Evolutionary conservation across 1,140 invertebrate species (phyloP), one percentile per base, ranked within the genome.

Genomic region (Drosophila nikananu): DNA sequence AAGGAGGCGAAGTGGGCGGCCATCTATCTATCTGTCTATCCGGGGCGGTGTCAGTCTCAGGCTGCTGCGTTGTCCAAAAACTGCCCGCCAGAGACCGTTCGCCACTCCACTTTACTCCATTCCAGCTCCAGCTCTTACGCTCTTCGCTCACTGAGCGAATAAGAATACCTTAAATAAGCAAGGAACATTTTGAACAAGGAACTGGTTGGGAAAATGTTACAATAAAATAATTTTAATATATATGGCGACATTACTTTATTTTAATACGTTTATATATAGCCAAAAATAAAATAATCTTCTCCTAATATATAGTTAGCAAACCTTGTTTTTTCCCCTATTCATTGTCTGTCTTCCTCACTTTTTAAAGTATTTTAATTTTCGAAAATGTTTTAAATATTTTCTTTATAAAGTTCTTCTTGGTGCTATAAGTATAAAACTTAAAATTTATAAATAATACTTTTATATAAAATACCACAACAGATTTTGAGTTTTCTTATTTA

Each of bases 41-140:
- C 74, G 61, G 37, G 52, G 6, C 67, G 67, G 51, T 61, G 67
- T 59, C 70, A 72, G 70, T 67, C 46, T 76, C 54, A 55, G 51
- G 55, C 62, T 64, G 42, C 61, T 62, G 65, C 71, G 71, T 82
- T 77, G 75, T 75, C 79, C 77, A 86, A 52, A 81, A 87, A 87
- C 84, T 87, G 83, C 80, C 70, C 83, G 73, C 74, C 73, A 81
- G 86, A 89, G 86, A 82, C 86, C 70, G 75, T 84, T 89, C 86
- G 23, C 52, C 66, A 71, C 66, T 87, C 44, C 44, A 71, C 66
- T 83, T 65, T 19, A 32, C 60, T 62, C 44, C 63, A 37, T n/a
- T 65, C 44, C 61, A 39, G n/a, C 51, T 32, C 1, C 63, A 51
- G 64, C 37, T 51, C 44, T 39, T 54, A 5, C 19, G 23, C 12